Evolutionary conservation across 35 echinoderm and acorn worm species (phyloP).

Genomic region (Chiridota heheva): DNA sequence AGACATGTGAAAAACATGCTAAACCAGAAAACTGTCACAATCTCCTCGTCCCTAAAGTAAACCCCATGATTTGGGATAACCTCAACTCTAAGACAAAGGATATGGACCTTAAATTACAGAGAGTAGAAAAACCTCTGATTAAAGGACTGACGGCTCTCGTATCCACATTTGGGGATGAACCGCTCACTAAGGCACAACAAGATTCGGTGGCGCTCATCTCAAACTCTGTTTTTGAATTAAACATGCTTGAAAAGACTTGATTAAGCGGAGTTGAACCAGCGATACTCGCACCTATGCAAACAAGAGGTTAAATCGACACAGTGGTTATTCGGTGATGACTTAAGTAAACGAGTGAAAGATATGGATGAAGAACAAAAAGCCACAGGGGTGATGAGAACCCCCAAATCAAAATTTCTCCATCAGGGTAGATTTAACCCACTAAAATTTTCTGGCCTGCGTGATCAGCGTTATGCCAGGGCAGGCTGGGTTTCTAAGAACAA

Average conservation of each 20-base stretch:
- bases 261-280: too few species aligned
- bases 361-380: conserved; percentile 55
- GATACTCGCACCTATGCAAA: conserved; percentile 30
- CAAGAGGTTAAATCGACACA: background rate
- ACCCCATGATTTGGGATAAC: conserved; percentile 43
- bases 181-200: background rate
- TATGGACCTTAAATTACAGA: conserved; percentile 50
- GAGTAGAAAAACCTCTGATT: too few species aligned
- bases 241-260: too few species aligned
- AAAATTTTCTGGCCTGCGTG: background rate
- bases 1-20: conserved; percentile 18
- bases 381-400: conserved; percentile 35
- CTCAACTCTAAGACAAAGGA: background rate
- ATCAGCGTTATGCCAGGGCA: background rate
- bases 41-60: conserved; percentile 52
- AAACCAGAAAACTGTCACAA: conserved; percentile 2
- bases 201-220: background rate
- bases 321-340: conserved; percentile 49
- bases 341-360: conserved; percentile 50
- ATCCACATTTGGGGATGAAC: too few species aligned
- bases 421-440: background rate
- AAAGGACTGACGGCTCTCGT: too few species aligned
- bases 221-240: too few species aligned
- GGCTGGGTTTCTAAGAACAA: too few species aligned
- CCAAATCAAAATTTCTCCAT: background rate